These are phyloP conservation scores for Callyntrura guangdongensis DNA, from an alignment of 2,888 invertebrate genomes.

Conservation along the genomic window DNA sequence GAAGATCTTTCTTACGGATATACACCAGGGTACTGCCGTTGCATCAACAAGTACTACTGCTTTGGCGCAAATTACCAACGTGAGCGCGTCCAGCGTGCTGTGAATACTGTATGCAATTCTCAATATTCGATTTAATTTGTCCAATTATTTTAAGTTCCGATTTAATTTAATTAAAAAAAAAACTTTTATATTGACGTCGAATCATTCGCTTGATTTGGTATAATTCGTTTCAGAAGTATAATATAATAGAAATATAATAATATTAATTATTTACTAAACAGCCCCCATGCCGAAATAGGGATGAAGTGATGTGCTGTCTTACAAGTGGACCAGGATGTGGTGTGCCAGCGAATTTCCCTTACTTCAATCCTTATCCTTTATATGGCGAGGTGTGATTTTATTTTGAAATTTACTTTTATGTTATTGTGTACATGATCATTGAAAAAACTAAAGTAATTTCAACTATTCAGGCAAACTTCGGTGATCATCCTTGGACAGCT, in stretches of 20 bases:
- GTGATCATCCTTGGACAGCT: slow-evolving; percentile 84
- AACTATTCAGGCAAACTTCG: slow-evolving; percentile 82
- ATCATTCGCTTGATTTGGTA: background rate
- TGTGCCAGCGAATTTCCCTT: slow-evolving; percentile 83
- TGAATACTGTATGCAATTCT: slow-evolving; percentile 81
- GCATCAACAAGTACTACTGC: slow-evolving; percentile 82
- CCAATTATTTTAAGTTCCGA: background rate
- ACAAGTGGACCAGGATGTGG: slow-evolving; percentile 84
- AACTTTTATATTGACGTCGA: background rate
- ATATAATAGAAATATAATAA: background rate
- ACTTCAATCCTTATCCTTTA: slow-evolving; percentile 83
- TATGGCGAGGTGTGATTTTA: slow-evolving; percentile 82
- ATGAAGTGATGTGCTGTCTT: slow-evolving; percentile 84
- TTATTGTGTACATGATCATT: background rate
- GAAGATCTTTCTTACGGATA: slow-evolving; percentile 81
- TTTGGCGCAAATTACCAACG: slow-evolving; percentile 77
- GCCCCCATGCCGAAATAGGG: slow-evolving; percentile 82
- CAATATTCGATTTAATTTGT: background rate
- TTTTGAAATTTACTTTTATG: background rate
- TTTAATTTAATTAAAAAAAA: too few species aligned
- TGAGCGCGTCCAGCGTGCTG: slow-evolving; percentile 78
- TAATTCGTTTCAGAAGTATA: background rate
- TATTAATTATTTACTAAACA: slow-evolving; percentile 40
- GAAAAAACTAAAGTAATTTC: slow-evolving; percentile 13
- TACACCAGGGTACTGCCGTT: slow-evolving; percentile 83